Evolutionary conservation across 2,797 vertebrate species (phyloP), one percentile per base, ranked within the genome.

Genomic region (Anableps anableps): DNA sequence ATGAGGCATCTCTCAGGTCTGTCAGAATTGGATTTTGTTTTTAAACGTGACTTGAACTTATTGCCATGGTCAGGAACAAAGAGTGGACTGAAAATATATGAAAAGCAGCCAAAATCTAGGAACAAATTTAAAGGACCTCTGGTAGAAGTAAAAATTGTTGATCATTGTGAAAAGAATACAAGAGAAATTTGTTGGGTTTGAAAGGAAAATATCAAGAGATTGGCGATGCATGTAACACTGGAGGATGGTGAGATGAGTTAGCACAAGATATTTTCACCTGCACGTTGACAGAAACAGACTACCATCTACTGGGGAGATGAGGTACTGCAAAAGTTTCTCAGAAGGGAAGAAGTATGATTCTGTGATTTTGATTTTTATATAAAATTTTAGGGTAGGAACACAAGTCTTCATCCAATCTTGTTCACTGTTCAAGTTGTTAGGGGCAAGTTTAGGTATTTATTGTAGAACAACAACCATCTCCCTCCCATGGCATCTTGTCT

Each of bases 261-360:
- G 36, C 9, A 4, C 36, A 13, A 38, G 4, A 11, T 68, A 2
- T 5, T 68, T 41, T 64, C 34, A 36, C 34, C 31, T 1, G 31
- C 41, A 2, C 9, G 9, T 29, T 80, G 3, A 71, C 34, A 79
- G 82, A 62, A 17, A 45, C 34, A 74, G 53, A 74, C 88, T 87
- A 87, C 91, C 89, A 88, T 88, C 92, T 38, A 75, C 48, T 90
- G 93, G 86, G 3, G 0, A 45, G n/a, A 58, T 21, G 3, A 7
- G 34, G 75, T 83, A 91, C 73, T 91, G 80, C 80, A 84, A 34
- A 21, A 0, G 17, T n/a, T 41, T 41, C 8, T 41, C 36, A 41
- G 13, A 38, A 41, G 10, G 21, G 21, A 41, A 41, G 11, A 26
- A 41, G 11, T 38, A 19, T 38, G 34, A 21, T 3, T 21, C 29